A percentile compares a stretch with the other conserved stretches of the same genome.
phyloP scores from a whole-genome alignment of 2,888 invertebrate genomes.

The Gymnosoma rotundatum region DNA sequence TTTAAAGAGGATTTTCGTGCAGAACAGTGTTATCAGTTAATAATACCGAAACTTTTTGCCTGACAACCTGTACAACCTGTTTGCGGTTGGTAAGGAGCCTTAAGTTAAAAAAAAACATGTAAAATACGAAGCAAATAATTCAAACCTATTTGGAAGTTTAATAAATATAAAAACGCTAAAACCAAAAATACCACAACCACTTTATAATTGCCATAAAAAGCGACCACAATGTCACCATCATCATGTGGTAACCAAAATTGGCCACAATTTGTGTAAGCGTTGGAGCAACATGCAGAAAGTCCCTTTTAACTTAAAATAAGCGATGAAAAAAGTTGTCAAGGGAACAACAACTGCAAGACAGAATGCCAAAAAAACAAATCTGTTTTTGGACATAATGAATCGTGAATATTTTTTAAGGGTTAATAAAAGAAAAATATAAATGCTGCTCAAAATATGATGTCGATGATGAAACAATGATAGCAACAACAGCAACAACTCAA shows the following conservation, averaged over 20 bases:
- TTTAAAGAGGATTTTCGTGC: too few species aligned
- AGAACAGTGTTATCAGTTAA: too few species aligned
- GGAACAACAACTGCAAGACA: conserved; percentile 3
- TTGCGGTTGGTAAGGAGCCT: too few species aligned
- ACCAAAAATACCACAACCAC: conserved; percentile 48
- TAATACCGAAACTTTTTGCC: too few species aligned
- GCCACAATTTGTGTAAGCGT: conserved; percentile 54
- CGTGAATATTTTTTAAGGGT: conserved; percentile 49
- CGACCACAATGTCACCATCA: conserved; percentile 63
- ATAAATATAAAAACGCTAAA: background rate
- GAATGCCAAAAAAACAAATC: conserved; percentile 15
- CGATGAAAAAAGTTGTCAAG: conserved; percentile 47
- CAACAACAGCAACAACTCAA: background rate
- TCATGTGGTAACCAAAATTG: conserved; percentile 65
- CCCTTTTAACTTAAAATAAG: conserved; percentile 3
- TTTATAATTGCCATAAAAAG: conserved; percentile 68
- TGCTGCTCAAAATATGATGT: conserved; percentile 46
- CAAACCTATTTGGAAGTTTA: too few species aligned
- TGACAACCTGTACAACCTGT: too few species aligned
- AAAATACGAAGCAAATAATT: too few species aligned
- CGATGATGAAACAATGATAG: conserved; percentile 52
- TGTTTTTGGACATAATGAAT: conserved; percentile 69
- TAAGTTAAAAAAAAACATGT: too few species aligned
- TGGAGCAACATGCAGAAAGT: background rate
- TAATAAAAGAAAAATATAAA: conserved; percentile 41